Evolutionary conservation across 1,140 invertebrate species (phyloP), one percentile per base, ranked within the genome.

Genomic region (Sminthurides bifidus): DNA sequence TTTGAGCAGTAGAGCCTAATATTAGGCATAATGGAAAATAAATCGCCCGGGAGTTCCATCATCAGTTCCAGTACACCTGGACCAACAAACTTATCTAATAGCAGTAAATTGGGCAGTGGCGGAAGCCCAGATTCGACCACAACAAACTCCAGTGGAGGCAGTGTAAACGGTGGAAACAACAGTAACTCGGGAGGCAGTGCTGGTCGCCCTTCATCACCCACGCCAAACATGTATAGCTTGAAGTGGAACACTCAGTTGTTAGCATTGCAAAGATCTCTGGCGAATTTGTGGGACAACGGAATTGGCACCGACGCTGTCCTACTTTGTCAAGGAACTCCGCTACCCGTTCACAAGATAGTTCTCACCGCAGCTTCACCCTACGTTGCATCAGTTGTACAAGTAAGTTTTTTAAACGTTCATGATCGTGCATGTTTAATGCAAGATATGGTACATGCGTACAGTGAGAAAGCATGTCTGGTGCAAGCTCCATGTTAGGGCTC

Each of bases 211-310:
- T 23, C 35, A 2, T 29, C 40, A 3, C 30, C 45, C 10, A 21
- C 62, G 26, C 57, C 59, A 31, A 65, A 61, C 46, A 65, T 65
- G 63, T 65, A 65, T 48, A 57, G 54, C 40, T 35, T 65, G 17
- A 65, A 65, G 52, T 65, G 63, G 63, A 65, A 65, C 50, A 65
- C 63, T 40, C 63, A 65, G 52, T 55, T 65, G n/a, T 45, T 65
- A 3, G 49, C 57, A 27, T 37, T 65, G 12, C 63, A 65, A 58
- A 43, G 60, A 52, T 59, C 57, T 60, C 56, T 65, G 27, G 57
- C 59, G 19, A 65, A 65, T 53, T 55, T 65, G 41, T 65, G 58
- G 57, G 63, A 65, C 49, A 60, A 27, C 37, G 63, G 63, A 35
- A 61, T 65, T 43, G 63, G 63, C n/a, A 61, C 59, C 27, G 63